Conservation (phyloP, 2,113 vertebrate genomes). For the Cyanoramphus novaezelandiae region DNA sequence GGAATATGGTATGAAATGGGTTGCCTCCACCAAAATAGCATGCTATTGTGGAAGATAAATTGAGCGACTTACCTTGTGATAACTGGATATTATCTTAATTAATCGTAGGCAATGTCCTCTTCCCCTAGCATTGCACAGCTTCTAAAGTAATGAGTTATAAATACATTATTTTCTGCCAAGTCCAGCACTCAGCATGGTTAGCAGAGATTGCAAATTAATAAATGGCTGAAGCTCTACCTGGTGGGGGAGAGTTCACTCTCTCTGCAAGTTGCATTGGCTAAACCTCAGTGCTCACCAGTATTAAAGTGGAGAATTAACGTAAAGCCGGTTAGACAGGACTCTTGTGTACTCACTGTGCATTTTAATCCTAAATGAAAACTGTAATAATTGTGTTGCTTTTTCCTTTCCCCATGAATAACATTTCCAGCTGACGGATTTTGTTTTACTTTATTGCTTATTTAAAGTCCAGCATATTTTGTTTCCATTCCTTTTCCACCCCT, state of each 20-base stretch:
- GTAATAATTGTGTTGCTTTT: neutral
- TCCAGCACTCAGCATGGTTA: neutral
- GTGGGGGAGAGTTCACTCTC: neutral
- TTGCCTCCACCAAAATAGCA: neutral
- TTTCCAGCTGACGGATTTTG: neutral
- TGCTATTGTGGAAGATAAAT: slow-evolving; percentile 10
- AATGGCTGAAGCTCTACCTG: neutral
- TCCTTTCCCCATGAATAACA: neutral
- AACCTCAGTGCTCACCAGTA: neutral
- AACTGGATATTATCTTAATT: slow-evolving; percentile 16
- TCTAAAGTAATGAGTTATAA: slow-evolving; percentile 7
- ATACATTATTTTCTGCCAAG: slow-evolving; percentile 21
- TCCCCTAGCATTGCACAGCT: neutral
- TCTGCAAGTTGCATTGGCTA: neutral
- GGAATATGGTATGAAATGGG: neutral
- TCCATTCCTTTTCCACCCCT: neutral
- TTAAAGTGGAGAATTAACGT: neutral
- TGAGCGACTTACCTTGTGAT: neutral
- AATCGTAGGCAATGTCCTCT: neutral
- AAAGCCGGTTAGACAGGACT: neutral
- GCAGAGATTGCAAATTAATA: slow-evolving; percentile 12
- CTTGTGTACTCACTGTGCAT: neutral
- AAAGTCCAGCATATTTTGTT: neutral
- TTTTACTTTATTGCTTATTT: slow-evolving; percentile 2
- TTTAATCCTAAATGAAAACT: slow-evolving; percentile 21